A percentile compares a stretch with the other conserved stretches of the same genome.
Evolutionary conservation across 2,888 invertebrate genomes (phyloP).

Genomic region (Drosophila phalerata): DNA sequence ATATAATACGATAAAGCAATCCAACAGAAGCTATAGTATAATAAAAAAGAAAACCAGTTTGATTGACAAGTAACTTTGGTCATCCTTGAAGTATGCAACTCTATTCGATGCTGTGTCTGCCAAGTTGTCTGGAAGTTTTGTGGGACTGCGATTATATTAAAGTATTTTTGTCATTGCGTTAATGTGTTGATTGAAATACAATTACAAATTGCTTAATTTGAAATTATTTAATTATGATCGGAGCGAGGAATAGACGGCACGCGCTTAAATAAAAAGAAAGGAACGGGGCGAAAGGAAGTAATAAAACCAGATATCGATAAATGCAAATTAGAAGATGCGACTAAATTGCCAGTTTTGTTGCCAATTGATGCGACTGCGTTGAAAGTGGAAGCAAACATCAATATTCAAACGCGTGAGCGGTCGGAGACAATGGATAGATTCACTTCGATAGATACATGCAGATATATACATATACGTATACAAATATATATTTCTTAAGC

Average conservation of each 20-base stretch:
- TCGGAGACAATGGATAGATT: slow-evolving; percentile 31
- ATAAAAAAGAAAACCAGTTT: slow-evolving; percentile 37
- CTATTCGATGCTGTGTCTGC: slow-evolving; percentile 48
- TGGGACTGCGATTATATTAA: slow-evolving; percentile 1
- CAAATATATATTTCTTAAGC: background rate
- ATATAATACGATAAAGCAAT: background rate
- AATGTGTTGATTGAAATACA: slow-evolving; percentile 32
- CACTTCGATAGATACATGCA: slow-evolving; percentile 15
- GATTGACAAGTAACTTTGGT: background rate
- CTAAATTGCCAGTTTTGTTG: slow-evolving; percentile 31
- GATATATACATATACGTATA: background rate
- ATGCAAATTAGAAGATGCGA: slow-evolving; percentile 35
- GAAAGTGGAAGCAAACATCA: slow-evolving; percentile 44
- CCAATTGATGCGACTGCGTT: slow-evolving; percentile 43
- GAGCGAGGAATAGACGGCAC: slow-evolving; percentile 44
- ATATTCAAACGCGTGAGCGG: slow-evolving; percentile 34
- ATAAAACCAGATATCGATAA: slow-evolving; percentile 56
- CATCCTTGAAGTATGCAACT: slow-evolving; percentile 47
- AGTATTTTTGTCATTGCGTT: slow-evolving; percentile 35
- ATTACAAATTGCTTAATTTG: slow-evolving; percentile 46
- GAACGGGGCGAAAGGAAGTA: slow-evolving; percentile 22
- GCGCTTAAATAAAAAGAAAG: slow-evolving; percentile 42
- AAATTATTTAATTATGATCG: slow-evolving; percentile 31
- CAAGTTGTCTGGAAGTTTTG: slow-evolving; percentile 49
- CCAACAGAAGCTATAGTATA: background rate